Evolutionary conservation across 2,113 vertebrate genomes (phyloP).

Genomic region (Tachycineta bicolor): DNA sequence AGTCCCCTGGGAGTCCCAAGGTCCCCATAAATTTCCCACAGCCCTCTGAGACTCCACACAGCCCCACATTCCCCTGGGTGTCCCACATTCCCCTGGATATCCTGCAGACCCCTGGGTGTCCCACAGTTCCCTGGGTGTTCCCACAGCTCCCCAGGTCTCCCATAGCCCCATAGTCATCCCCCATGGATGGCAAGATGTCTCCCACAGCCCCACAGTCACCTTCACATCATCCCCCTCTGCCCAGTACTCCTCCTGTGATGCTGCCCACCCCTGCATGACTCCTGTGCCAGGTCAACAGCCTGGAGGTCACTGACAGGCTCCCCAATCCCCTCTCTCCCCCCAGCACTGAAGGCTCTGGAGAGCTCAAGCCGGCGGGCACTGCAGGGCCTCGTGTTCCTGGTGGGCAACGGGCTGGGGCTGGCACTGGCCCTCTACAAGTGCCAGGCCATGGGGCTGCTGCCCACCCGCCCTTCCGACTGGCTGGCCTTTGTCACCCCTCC

Average conservation of each 20-base stretch:
- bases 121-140: not conserved
- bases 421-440: constrained; percentile 96
- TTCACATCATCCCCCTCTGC: rapidly evolving
- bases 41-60: no score
- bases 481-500: constrained; percentile 95
- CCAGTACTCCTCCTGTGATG: rapidly evolving
- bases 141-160: not conserved
- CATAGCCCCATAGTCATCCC: no score
- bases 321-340: not conserved
- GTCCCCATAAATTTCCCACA: not conserved
- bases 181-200: rapidly evolving
- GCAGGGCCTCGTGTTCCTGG: constrained; percentile 92
- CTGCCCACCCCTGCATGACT: rapidly evolving
- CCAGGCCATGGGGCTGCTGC: constrained; percentile 95
- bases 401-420: constrained; percentile 93
- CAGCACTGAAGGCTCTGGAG: constrained; percentile 95
- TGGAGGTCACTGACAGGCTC: not conserved
- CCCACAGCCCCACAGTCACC: rapidly evolving
- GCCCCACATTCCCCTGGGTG: no score
- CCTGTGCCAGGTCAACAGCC: not conserved
- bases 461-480: constrained; percentile 96
- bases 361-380: constrained; percentile 96
- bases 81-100: not conserved
- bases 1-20: no score
- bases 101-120: not conserved